Evolutionary conservation across 2,888 invertebrate species (phyloP).

Genomic region (Nasonia oneida): DNA sequence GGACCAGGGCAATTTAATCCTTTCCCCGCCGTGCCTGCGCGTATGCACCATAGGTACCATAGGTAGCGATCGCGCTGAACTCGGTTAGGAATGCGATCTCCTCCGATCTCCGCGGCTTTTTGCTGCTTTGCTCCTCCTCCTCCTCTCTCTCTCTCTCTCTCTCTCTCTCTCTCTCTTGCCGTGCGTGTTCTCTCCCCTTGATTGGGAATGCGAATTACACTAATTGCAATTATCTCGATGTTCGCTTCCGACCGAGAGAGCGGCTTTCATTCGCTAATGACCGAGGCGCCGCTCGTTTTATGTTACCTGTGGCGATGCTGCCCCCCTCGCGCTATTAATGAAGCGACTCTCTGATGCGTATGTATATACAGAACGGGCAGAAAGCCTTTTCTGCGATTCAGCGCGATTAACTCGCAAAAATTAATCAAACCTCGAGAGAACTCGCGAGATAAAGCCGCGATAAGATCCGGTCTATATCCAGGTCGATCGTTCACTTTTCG

Average conservation of each 20-base stretch:
- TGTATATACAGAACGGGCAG: too few relatives aligned
- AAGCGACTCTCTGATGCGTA: too few relatives aligned
- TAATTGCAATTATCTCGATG: conserved; percentile 2
- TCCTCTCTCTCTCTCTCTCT: background rate
- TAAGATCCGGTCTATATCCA: background rate
- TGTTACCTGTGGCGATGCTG: background rate
- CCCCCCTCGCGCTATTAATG: too few relatives aligned
- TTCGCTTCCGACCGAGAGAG: background rate
- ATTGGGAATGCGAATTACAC: conserved; percentile 10
- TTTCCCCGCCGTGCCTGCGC: background rate
- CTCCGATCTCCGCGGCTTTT: background rate
- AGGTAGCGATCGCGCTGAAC: background rate
- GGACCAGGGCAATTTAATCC: conserved; percentile 1
- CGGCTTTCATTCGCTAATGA: background rate
- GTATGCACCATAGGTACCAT: background rate
- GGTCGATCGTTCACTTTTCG: background rate
- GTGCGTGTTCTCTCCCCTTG: background rate
- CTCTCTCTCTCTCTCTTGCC: background rate
- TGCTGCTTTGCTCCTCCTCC: background rate
- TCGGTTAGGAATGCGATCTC: background rate
- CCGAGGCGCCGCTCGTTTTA: background rate
- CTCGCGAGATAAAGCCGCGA: background rate
- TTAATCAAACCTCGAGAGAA: background rate
- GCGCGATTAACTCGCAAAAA: background rate
- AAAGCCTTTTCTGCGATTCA: too few relatives aligned